Base-by-base conservation (phyloP, 2,888 invertebrate species). In the Esperia sulphurella region DNA sequence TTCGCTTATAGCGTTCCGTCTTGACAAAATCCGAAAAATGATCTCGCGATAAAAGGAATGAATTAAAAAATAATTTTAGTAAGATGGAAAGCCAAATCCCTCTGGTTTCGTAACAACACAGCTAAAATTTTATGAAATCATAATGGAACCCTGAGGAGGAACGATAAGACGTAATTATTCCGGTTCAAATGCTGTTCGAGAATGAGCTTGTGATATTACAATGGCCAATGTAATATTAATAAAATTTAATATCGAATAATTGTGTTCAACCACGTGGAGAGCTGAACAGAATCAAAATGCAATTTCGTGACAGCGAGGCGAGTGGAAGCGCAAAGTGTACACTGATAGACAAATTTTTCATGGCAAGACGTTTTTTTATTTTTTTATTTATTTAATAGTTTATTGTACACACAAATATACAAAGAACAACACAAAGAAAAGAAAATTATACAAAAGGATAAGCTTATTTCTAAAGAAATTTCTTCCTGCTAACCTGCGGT, bases 171-270 rank as follows among this genome's bases (percentile, higher is more conserved):
- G 45, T 21, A 21, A 38, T 45, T 45, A 49, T 45, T 49, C 38
- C 45, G 42, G 30, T 39, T 12, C 13, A 13, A 41, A 42, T 30
- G 28, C 45, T 41, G 33, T 21, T 35, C 7, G 14, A 21, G 42
- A 31, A 42, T 37, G 12, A 37, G 31, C 10, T 13, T 14, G 41
- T 35, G 14, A 30, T n/a, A n/a, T n/a, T n/a, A n/a, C n/a, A n/a
- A n/a, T 30, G 42, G 31, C 14, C 9, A 43, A 44, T 12, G 14
- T 43, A 46, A 49, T 46, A 46, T n/a, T 43, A 46, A 49, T 46
- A 46, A 46, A 46, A 49, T 49, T 21, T 45, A 42, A 49, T 49
- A 45, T 49, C 30, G 13, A 33, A 21, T 44, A 44, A 44, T 38
- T 39, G 38, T 42, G 31, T 14, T 38, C 40, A 38, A 37, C 38